Percentiles rank a stretch among this genome's conserved stretches.
Evolutionary conservation across 2,113 vertebrate genomes (phyloP).

Genomic region (Meriones unguiculatus): DNA sequence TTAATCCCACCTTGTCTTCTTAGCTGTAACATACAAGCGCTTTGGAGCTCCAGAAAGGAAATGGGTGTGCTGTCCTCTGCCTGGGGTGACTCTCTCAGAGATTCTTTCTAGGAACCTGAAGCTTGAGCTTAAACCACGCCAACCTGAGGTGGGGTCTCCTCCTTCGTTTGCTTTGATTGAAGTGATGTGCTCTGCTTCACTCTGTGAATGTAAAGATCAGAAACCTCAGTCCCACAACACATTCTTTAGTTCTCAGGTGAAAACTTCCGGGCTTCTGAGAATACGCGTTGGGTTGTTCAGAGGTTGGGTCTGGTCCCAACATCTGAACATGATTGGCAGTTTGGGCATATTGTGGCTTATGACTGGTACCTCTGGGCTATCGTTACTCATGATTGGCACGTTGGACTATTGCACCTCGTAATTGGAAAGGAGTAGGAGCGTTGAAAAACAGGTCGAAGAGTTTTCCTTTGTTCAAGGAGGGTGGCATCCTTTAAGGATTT

Average conservation of each 20-base stretch:
- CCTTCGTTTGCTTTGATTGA: not conserved
- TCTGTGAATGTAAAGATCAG: not conserved
- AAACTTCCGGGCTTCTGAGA: not conserved
- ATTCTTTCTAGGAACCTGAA: not conserved
- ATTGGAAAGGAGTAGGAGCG: not conserved
- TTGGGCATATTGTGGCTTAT: not conserved
- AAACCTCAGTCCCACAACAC: not conserved
- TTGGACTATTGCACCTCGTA: not conserved
- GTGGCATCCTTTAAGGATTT: constrained; percentile 47
- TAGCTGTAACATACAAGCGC: not conserved
- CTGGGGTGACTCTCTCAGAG: not conserved
- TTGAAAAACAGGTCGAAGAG: constrained; percentile 23
- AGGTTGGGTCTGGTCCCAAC: not conserved
- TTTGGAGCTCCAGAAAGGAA: not conserved
- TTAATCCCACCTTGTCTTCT: not conserved
- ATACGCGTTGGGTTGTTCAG: no score
- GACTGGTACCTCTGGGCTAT: not conserved
- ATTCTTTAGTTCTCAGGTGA: not conserved
- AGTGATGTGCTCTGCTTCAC: not conserved
- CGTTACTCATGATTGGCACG: not conserved
- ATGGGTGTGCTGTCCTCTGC: not conserved
- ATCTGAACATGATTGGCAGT: not conserved
- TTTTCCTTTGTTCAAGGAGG: constrained; percentile 60
- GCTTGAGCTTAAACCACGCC: not conserved
- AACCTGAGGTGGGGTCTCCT: not conserved